Percentiles rank a stretch among this genome's conserved stretches.
These are phyloP conservation scores for Drosophila orosa DNA, from an alignment of 1,140 invertebrate genomes.

Conservation along the genomic window DNA sequence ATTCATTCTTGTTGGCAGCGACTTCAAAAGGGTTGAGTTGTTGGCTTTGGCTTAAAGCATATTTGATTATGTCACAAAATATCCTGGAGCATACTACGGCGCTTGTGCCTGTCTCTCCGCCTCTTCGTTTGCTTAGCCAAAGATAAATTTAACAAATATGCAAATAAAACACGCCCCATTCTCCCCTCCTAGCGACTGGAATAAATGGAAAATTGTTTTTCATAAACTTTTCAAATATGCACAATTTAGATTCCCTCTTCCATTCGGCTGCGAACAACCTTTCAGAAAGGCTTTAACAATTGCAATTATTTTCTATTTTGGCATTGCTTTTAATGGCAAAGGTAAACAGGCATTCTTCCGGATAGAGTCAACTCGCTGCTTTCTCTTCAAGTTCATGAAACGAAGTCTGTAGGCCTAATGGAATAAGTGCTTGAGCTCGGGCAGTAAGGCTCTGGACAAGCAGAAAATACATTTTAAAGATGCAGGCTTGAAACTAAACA, in stretches of 20 bases:
- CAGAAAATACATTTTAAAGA: not conserved
- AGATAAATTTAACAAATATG: conserved; percentile 81
- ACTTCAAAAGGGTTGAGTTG: conserved; percentile 76
- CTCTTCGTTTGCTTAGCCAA: conserved; percentile 50
- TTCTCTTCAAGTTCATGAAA: conserved; percentile 11
- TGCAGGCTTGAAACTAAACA: not conserved
- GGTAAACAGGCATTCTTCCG: conserved; percentile 48
- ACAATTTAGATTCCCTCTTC: conserved; percentile 35
- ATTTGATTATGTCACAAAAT: conserved; percentile 82
- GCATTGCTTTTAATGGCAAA: conserved; percentile 61
- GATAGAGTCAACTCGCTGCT: not conserved
- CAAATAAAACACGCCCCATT: conserved; percentile 52
- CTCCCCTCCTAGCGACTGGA: not conserved
- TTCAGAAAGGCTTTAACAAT: conserved; percentile 19
- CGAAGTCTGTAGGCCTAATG: conserved; percentile 10
- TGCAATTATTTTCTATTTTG: conserved; percentile 16
- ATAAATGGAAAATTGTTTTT: conserved; percentile 59
- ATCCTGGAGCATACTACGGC: conserved; percentile 49
- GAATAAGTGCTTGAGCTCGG: not conserved
- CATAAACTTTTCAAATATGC: conserved; percentile 57
- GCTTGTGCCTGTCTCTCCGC: not conserved
- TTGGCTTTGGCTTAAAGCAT: conserved; percentile 76
- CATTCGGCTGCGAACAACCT: conserved; percentile 21
- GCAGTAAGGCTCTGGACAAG: not conserved
- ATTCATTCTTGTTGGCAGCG: conserved; percentile 58